phyloP scores from a whole-genome alignment of 1,140 invertebrate species.

The Drosophila arawakana region DNA sequence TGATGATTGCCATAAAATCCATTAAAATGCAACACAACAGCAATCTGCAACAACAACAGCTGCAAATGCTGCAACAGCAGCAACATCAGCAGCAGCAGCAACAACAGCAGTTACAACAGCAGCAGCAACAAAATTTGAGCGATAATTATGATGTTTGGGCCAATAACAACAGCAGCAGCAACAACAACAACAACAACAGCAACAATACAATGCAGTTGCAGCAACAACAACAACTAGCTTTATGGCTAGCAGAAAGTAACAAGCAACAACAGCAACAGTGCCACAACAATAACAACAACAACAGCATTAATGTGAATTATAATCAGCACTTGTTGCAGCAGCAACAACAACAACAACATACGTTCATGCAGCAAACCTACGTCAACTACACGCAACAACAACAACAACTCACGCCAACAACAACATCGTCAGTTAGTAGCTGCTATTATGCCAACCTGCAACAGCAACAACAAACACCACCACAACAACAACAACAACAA shows the following conservation, averaged over 20 bases:
- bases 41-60: slow-evolving; percentile 50
- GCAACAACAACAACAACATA: slow-evolving; percentile 48
- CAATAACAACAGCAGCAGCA: slow-evolving; percentile 41
- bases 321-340: slow-evolving; percentile 68
- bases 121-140: slow-evolving; percentile 53
- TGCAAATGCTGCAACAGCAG: slow-evolving; percentile 51
- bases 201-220: slow-evolving; percentile 49
- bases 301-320: slow-evolving; percentile 63
- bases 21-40: slow-evolving; percentile 74
- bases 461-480: slow-evolving; percentile 46
- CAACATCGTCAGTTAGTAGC: slow-evolving; percentile 55
- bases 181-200: slow-evolving; percentile 22
- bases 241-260: slow-evolving; percentile 53
- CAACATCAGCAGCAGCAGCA: slow-evolving; percentile 39
- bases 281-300: slow-evolving; percentile 48
- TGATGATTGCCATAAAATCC: slow-evolving; percentile 74
- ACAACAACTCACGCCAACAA: slow-evolving; percentile 47
- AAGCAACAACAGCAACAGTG: slow-evolving; percentile 64
- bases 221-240: slow-evolving; percentile 41
- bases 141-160: slow-evolving; percentile 63
- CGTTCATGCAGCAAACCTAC: slow-evolving; percentile 37
- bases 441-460: slow-evolving; percentile 51
- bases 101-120: slow-evolving; percentile 36
- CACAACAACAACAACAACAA: slow-evolving; percentile 46
- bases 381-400: slow-evolving; percentile 43